A percentile compares a stretch with the other conserved stretches of the same genome.
phyloP scores from a whole-genome alignment of 2,113 vertebrate genomes.

The Lophura nycthemera region DNA sequence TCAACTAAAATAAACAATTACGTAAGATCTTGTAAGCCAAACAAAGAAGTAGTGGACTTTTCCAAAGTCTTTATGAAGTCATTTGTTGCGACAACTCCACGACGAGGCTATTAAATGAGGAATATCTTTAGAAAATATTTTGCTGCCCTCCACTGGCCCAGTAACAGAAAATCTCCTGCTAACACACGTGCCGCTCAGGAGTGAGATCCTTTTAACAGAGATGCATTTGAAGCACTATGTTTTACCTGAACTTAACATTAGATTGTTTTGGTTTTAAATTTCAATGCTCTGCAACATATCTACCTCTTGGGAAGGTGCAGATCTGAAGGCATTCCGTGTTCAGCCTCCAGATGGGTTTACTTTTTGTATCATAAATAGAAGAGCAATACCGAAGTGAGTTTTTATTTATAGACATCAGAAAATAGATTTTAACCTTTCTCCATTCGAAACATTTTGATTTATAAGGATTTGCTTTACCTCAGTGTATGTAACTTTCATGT shows the following conservation, averaged over 20 bases:
- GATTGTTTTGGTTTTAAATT: background rate
- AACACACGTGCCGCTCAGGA: accelerated
- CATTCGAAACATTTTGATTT: background rate
- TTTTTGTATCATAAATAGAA: background rate
- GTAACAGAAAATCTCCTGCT: background rate
- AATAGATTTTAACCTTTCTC: background rate
- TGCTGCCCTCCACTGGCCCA: constrained; percentile 73
- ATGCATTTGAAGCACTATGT: background rate
- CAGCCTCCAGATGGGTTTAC: background rate
- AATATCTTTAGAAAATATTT: constrained; percentile 39
- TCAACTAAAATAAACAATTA: constrained; percentile 27
- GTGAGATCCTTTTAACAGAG: background rate
- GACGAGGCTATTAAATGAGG: background rate
- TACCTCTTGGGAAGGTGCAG: accelerated
- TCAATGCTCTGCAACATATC: background rate
- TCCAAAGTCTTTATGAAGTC: background rate
- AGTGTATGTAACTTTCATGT: background rate
- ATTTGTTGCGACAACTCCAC: background rate
- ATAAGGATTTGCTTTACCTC: background rate
- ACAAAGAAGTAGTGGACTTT: background rate
- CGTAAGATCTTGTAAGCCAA: background rate
- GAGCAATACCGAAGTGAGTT: background rate
- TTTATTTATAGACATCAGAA: background rate
- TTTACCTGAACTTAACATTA: background rate
- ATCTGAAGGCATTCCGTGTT: background rate